Evolutionary conservation across 2,113 vertebrate species (phyloP).

Genomic region (Brachyistius frenatus): DNA sequence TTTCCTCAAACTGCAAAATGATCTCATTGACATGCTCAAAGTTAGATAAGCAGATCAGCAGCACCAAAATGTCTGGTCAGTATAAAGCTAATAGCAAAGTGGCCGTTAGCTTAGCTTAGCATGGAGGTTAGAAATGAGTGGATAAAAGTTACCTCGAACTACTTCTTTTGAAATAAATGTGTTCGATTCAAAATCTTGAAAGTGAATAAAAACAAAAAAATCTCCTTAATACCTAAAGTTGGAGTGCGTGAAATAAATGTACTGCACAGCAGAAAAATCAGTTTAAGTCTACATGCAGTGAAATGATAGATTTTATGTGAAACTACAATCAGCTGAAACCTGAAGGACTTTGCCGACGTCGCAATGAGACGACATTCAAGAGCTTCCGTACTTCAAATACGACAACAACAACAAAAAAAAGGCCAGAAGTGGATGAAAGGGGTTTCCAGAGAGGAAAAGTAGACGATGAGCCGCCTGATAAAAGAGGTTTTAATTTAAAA

Average conservation of each 20-base stretch:
- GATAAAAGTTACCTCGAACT: not conserved
- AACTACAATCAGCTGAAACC: no score
- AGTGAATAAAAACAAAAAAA: not conserved
- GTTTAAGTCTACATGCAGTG: no score
- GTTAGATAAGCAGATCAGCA: not conserved
- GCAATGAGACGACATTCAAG: not conserved
- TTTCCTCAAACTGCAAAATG: no score
- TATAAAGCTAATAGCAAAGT: no score
- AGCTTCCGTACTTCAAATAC: not conserved
- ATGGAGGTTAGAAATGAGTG: not conserved
- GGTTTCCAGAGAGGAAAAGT: not conserved
- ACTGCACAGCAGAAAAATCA: not conserved
- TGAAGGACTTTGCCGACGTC: no score
- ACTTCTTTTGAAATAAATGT: not conserved
- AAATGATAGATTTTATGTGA: no score
- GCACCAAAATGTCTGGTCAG: not conserved
- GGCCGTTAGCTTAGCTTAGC: not conserved
- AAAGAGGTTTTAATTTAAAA: conserved; percentile 24
- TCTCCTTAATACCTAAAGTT: not conserved
- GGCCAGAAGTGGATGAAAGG: conserved; percentile 11
- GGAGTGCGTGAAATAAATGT: not conserved
- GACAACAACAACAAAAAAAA: not conserved
- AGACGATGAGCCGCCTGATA: conserved; percentile 6
- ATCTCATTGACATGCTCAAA: not conserved
- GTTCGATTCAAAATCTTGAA: not conserved